Conservation (phyloP, 2,797 vertebrate genomes). For the Zenarchopterus dispar region DNA sequence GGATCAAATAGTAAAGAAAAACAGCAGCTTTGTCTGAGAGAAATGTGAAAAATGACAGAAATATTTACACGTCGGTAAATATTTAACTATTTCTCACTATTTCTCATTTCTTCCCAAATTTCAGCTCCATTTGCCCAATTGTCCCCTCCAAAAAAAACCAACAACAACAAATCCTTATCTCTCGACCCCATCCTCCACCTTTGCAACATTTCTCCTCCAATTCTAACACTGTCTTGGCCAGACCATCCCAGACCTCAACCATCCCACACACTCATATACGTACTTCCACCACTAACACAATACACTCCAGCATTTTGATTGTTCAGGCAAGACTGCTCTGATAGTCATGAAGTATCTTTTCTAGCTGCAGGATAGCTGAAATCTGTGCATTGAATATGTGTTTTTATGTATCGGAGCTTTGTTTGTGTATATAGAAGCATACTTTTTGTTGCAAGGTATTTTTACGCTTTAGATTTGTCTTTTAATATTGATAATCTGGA, state of each 20-base stretch:
- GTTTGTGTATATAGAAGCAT: conserved; percentile 15
- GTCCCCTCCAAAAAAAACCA: conserved; percentile 54
- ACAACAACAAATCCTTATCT: conserved; percentile 56
- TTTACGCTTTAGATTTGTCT: conserved; percentile 29
- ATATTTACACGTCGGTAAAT: conserved; percentile 66
- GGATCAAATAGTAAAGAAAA: conserved; percentile 25
- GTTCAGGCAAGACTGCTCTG: conserved; percentile 14
- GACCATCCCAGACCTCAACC: conserved; percentile 71
- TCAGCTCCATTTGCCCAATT: conserved; percentile 53
- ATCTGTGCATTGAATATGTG: conserved; percentile 8
- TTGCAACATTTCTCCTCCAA: conserved; percentile 67
- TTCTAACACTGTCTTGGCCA: conserved; percentile 73
- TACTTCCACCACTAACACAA: conserved; percentile 66
- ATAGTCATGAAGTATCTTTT: conserved; percentile 1
- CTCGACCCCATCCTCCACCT: conserved; percentile 65
- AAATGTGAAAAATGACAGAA: conserved; percentile 62
- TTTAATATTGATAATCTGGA: conserved; percentile 39
- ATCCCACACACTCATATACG: conserved; percentile 63
- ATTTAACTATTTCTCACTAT: conserved; percentile 59
- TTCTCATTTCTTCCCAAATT: conserved; percentile 48
- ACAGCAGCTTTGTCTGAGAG: conserved; percentile 35
- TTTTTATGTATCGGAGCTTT: conserved; percentile 1
- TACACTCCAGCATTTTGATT: conserved; percentile 17
- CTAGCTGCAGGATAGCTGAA: conserved; percentile 5
- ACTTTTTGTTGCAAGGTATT: conserved; percentile 26